Base-by-base conservation (phyloP, 23 tunicate species). In the Aplidium turbinatum region DNA sequence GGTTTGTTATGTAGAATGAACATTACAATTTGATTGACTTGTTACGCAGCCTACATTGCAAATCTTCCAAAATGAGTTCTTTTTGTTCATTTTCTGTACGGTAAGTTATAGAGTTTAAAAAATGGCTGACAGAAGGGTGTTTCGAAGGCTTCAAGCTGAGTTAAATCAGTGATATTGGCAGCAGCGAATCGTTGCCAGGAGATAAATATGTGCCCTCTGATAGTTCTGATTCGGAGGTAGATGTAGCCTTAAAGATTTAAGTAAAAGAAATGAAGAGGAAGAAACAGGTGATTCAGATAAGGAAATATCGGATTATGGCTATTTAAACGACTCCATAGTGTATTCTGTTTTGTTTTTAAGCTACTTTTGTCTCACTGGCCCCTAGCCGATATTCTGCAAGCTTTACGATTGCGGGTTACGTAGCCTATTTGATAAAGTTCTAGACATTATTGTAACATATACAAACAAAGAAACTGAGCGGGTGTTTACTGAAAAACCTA, bases 181-280 rank as follows among this genome's bases (percentile, higher is more conserved):
- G 30, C 38, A 62, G 39, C 20, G 68, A 28, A 62, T 7, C 20
- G 20, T 62, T n/a, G 38, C 30, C 68, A 28, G 68, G 39, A 62
- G 68, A 62, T 7, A n/a, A 62, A 62, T 62, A 62, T 32, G 38
- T 62, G 68, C 68, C 68, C 39, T 62, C 68, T 62, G 68, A 62
- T 29, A 28, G 38, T 26, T 54, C 61, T 54, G 61, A 54, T n/a
- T 54, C 61, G 21, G 20, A 54, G 22, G 22, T 20, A 13, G 61
- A 54, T 54, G 19, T 9, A 54, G 19, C 21, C 6, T 5, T 5
- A n/a, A 54, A 54, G 23, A 54, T 54, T 54, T 54, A 54, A 54
- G 36, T 5, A 23, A 6, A 62, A 62, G 68, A 62, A 29, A 5
- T 26, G 68, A 62, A 62, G 68, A 62, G 38, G 68, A 62, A 62